Evolutionary conservation across 1,140 invertebrate species (phyloP), one percentile per base, ranked within the genome.

Genomic region (Cotesia glomerata): DNA sequence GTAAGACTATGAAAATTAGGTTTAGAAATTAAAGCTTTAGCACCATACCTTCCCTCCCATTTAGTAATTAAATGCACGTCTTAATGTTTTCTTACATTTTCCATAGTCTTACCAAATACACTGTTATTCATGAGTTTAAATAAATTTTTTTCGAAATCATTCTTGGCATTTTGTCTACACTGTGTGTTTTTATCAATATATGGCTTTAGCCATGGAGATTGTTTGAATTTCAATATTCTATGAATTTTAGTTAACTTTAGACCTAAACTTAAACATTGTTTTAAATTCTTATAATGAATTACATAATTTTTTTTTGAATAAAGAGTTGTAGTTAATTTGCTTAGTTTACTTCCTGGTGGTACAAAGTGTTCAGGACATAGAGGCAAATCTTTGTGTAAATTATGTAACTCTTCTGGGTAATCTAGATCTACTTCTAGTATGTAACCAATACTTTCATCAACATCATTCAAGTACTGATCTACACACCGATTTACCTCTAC

Each of bases 71-170:
- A 45, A 9, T 11, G 7, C 7, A 45, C 39, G 1, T 45, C 39
- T 45, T 7, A 0, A 7, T 45, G 70, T 79, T 89, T 45, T 45
- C 39, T 45, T 9, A 45, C 39, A 45, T 45, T 45, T 45, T 45
- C 39, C 39, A 45, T 45, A 9, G 39, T 45, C 39, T 45, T 45
- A 9, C 39, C 39, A 11, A 45, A 45, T 9, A 45, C 39, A 7
- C 7, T 11, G 39, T 45, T 45, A 45, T 45, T 45, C 39, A 45
- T 45, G 7, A 45, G 11, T 45, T 45, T 89, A 72, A 78, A 89
- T 76, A 89, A 88, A 78, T 88, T 82, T 78, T 87, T 87, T 79
- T 89, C 87, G 81, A 89, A 89, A 5, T 83, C 77, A 75, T 83
- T 85, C 64, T 62, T 82, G 11, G 79, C 74, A 73, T 78, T 39